Evolutionary conservation across 2,113 vertebrate species (phyloP), one percentile per base, ranked within the genome.

Genomic region (Elaphurus davidianus): DNA sequence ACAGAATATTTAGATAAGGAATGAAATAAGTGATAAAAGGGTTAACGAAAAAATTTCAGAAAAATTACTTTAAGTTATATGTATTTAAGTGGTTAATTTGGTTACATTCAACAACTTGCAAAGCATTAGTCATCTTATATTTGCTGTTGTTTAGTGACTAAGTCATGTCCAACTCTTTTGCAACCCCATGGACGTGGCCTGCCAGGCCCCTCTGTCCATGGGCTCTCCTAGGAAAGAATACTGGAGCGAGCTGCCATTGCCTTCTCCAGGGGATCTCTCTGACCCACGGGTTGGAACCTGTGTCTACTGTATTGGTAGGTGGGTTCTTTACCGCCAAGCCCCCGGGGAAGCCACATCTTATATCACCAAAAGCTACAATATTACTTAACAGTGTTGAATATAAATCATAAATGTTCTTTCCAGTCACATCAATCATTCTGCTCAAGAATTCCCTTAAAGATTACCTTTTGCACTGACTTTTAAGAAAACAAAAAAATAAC

Each of bases 361-460:
- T 6, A 76, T 12, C 28, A 91, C 1, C 45, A 84, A 90, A 97
- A 15, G 27, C 25, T 87, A 92, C 95, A 59, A 76, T 33, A 94
- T 71, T 74, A 89, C 4, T 54, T 88, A 59, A 50, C 52, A 84
- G 27, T 79, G 17, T 9, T 94, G 79, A 94, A 79, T 60, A 57
- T 33, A 87, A 97, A 36, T 45, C 50, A 92, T 92, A 87, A 71
- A 55, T 50, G 21, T 1, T 14, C 47, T 23, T 79, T 74, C 36
- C 28, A 89, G 74, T 25, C n/a, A 14, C n/a, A 82, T 19, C 50
- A 92, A 92, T 47, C 4, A 97, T 91, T 90, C 40, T 91, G 40
- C n/a, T 91, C 28, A 95, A 85, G 82, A 96, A 97, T 76, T 17
- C 25, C 43, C 50, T 89, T 55, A 91, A 96, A 74, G 17, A 93